Conservation (phyloP, 1,140 invertebrate species). For the Doryteuthis pealeii region DNA sequence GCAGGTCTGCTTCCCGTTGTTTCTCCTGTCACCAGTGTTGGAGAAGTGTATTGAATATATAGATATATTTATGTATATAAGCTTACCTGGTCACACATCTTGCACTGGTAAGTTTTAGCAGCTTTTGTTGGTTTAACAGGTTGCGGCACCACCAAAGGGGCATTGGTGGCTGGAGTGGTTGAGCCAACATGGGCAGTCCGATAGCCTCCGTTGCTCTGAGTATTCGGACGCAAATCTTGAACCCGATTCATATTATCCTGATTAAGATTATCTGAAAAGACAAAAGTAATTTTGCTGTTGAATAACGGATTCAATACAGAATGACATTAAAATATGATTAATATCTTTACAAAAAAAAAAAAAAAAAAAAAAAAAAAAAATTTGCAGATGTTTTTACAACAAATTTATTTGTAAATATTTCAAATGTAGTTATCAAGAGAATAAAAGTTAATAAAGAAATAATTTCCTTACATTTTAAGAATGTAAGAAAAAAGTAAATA, state of each 20-base stretch:
- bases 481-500: too few species aligned
- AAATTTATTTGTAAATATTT: too few species aligned
- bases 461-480: too few species aligned
- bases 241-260: constrained; percentile 17
- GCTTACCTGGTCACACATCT: constrained; percentile 97
- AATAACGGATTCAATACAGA: neutral
- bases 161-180: constrained; percentile 34
- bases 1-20: too few species aligned
- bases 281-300: neutral
- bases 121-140: constrained; percentile 74
- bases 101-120: constrained; percentile 79
- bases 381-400: neutral
- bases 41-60: too few species aligned
- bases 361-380: constrained; percentile 8
- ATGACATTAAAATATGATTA: neutral
- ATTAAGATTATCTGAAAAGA: constrained; percentile 12
- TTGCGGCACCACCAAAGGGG: constrained; percentile 81
- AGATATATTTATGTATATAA: too few species aligned
- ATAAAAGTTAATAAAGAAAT: too few species aligned
- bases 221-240: constrained; percentile 14
- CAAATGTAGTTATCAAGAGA: too few species aligned
- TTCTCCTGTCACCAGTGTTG: too few species aligned
- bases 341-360: neutral
- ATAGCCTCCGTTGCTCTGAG: constrained; percentile 13
- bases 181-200: constrained; percentile 16